Evolutionary conservation across 2,888 invertebrate species (phyloP), one percentile per base, ranked within the genome.

Genomic region (Frankliniella fusca): DNA sequence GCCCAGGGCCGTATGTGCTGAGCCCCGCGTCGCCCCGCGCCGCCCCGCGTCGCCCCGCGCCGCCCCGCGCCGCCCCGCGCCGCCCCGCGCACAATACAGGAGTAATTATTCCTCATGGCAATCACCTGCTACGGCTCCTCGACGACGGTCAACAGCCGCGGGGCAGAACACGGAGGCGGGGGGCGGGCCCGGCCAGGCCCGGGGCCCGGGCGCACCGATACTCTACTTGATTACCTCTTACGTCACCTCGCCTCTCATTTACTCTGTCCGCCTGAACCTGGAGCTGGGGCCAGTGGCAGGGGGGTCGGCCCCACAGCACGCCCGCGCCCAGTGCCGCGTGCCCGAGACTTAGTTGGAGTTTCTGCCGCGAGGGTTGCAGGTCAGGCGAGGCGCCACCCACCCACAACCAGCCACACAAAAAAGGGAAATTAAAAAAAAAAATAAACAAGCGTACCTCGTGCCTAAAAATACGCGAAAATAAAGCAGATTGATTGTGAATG

Each of bases 31-130:
- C 54, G 54, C 54, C 54, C 54, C 54, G 54, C 54, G 3, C 54
- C 54, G 54, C 54, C 54, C 12, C 90, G 89, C 90, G 90, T 89
- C 90, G 90, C 89, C 83, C 12, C 1, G 18, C 89, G 89, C 54
- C 54, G 54, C 54, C 54, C 54, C 54, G 54, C 54, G 3, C 54
- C 54, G 54, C 54, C 54, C 12, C 90, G 89, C 90, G 90, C 90
- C 90, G 90, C 89, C 83, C 12, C 1, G 54, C 38, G 5, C 38
- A 38, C 38, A 38, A 38, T 38, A 38, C 38, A 38, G 3, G 38
- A 38, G 38, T 38, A 38, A 38, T 38, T 38, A 38, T 38, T 38
- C 38, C 38, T 3, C 38, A 38, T 38, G 38, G 38, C 38, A 38
- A 38, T 38, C 38, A 38, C 38, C 38, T 38, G 38, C 38, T 38